Conservation (phyloP, 2,888 invertebrate genomes). For the Erebia palarica region DNA sequence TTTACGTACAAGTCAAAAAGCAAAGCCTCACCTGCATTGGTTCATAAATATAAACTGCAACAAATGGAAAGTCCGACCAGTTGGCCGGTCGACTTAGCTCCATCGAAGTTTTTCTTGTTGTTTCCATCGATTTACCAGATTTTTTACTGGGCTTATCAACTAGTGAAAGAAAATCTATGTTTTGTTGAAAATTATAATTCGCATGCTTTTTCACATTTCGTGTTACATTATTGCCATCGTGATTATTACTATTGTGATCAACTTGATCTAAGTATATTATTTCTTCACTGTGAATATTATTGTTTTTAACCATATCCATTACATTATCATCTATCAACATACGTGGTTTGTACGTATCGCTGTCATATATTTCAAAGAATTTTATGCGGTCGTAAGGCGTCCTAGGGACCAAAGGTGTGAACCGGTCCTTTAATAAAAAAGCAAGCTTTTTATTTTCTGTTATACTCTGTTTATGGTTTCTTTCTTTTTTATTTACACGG, state of each 20-base stretch:
- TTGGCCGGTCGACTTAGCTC: constrained; percentile 39
- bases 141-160: background rate
- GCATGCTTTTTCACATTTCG: constrained; percentile 56
- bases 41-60: constrained; percentile 67
- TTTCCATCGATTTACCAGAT: background rate
- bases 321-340: constrained; percentile 13
- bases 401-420: constrained; percentile 34
- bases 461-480: constrained; percentile 5
- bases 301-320: constrained; percentile 1
- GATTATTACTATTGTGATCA: constrained; percentile 44
- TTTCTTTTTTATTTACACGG: background rate
- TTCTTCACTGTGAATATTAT: constrained; percentile 22
- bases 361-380: constrained; percentile 72
- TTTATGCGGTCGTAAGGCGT: constrained; percentile 61
- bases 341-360: constrained; percentile 47
- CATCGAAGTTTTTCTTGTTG: constrained; percentile 2
- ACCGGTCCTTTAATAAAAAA: constrained; percentile 1
- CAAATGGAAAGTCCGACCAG: constrained; percentile 66
- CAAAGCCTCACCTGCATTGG: constrained; percentile 58
- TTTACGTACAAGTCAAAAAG: background rate
- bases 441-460: constrained; percentile 13
- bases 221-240: constrained; percentile 45
- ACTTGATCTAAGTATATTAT: constrained; percentile 50
- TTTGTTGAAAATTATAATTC: constrained; percentile 23
- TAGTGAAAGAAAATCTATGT: background rate